Evolutionary conservation across 2,113 vertebrate species (phyloP).

Genomic region (Suricata suricatta): DNA sequence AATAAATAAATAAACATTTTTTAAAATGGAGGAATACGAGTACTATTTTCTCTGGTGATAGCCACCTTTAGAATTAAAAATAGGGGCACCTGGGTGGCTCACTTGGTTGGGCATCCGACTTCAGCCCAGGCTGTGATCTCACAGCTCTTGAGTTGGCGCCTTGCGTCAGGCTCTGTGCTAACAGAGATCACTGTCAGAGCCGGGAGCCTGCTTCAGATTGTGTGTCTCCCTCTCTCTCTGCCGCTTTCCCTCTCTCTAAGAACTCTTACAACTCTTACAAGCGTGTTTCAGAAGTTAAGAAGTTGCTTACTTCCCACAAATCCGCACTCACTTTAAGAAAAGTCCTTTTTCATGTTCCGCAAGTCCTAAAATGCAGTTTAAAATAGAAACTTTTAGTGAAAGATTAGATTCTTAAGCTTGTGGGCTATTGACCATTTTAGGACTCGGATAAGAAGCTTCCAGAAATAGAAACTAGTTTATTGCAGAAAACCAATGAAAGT

Average conservation of each 20-base stretch:
- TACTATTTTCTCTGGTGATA: neutral
- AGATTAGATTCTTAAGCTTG: neutral
- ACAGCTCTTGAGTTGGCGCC: no score
- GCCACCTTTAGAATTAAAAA: conserved; percentile 31
- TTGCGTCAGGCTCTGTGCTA: no score
- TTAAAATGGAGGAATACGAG: neutral
- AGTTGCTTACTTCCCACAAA: neutral
- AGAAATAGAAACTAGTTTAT: conserved; percentile 1
- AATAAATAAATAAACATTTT: no score
- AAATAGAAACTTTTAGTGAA: neutral
- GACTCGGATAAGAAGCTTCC: neutral
- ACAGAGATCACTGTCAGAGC: no score
- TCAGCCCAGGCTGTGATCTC: no score
- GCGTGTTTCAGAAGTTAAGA: conserved; percentile 6
- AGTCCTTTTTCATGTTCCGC: neutral
- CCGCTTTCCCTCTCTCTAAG: no score
- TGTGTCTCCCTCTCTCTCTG: no score
- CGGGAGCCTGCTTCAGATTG: no score
- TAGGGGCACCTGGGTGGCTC: neutral
- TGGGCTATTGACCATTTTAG: neutral
- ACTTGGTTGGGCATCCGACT: no score
- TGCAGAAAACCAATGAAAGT: conserved; percentile 24
- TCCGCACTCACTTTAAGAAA: neutral
- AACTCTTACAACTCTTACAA: neutral
- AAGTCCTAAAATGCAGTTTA: neutral